phyloP scores from a whole-genome alignment of 2,797 vertebrate species.

The Phataginus tetradactyla region DNA sequence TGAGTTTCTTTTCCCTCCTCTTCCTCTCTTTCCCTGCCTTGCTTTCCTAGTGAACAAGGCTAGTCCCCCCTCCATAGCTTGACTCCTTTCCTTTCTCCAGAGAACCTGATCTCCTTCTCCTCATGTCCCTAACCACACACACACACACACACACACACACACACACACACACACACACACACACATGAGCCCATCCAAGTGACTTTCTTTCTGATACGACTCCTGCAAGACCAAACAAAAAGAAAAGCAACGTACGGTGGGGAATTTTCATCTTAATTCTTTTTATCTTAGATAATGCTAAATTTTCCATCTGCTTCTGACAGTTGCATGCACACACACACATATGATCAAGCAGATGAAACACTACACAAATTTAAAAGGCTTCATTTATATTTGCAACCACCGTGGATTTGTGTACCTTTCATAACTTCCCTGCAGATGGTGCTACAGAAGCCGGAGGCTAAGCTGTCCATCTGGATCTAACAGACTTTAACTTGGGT shows the following conservation, averaged over 20 bases:
- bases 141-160: too few relatives aligned
- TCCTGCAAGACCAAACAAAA: not conserved
- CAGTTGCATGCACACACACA: too few relatives aligned
- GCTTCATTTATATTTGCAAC: not conserved
- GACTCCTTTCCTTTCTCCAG: not conserved
- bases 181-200: not conserved
- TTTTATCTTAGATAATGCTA: not conserved
- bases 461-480: accelerated
- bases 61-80: not conserved
- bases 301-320: not conserved
- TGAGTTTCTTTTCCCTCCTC: not conserved
- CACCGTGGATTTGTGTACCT: not conserved
- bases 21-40: not conserved
- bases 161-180: too few relatives aligned
- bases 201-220: not conserved
- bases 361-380: not conserved
- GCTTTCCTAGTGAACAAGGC: not conserved
- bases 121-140: too few relatives aligned
- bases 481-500: too few relatives aligned
- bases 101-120: not conserved
- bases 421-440: conserved; percentile 28
- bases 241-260: not conserved
- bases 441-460: not conserved
- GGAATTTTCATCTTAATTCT: not conserved
- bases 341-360: not conserved